phyloP scores from a whole-genome alignment of 2,888 invertebrate species.

The Cerceris ruficornis region DNA sequence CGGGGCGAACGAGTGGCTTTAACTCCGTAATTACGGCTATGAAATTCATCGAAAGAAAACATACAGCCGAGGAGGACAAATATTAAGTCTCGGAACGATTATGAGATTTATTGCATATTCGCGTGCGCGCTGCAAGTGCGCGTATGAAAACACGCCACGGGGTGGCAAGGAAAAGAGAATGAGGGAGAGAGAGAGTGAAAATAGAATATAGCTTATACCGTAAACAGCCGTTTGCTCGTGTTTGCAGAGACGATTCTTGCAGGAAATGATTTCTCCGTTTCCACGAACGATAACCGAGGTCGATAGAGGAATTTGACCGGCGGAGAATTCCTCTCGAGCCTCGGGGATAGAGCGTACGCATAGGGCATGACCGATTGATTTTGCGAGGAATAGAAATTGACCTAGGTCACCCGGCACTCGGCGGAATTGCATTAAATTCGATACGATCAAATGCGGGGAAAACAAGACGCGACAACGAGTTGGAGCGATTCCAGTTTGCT shows the following conservation, averaged over 20 bases:
- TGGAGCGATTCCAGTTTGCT: constrained; percentile 5
- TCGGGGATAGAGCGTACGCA: no score
- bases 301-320: no score
- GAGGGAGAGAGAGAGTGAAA: not conserved
- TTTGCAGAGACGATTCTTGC: not conserved
- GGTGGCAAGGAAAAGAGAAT: not conserved
- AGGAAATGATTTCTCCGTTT: not conserved
- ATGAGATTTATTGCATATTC: not conserved
- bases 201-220: not conserved
- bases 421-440: no score
- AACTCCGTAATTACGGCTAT: not conserved
- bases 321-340: no score
- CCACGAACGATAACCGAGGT: not conserved
- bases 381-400: no score
- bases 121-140: constrained; percentile 1
- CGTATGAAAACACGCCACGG: not conserved
- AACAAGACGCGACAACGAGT: not conserved
- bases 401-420: no score
- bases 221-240: constrained; percentile 2
- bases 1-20: no score
- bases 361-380: no score
- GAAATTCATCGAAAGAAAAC: no score
- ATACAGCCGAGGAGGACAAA: no score
- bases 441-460: no score
- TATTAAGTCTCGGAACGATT: no score